Percentiles rank a stretch among this genome's conserved stretches.
Conservation (phyloP, 2,888 invertebrate species). For the Pinctada fucata region DNA sequence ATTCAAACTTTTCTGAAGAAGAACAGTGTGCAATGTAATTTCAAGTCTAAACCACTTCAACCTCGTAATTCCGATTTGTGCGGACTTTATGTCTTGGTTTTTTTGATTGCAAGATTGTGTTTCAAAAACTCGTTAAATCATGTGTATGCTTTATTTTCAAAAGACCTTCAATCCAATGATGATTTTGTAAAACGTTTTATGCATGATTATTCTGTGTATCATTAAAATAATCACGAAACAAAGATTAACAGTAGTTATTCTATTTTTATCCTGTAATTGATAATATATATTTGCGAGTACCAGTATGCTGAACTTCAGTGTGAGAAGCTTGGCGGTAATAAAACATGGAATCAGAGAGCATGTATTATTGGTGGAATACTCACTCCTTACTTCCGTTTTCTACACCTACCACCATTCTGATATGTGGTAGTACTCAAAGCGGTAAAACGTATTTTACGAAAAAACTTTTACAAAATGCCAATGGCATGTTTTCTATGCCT, state of each 20-base stretch:
- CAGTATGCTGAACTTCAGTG: too few species aligned
- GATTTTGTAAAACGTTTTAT: too few species aligned
- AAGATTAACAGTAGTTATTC: neutral
- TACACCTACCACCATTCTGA: too few species aligned
- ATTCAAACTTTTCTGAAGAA: slow-evolving; percentile 16
- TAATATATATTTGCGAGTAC: neutral
- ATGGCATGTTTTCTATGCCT: too few species aligned
- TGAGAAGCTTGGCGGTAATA: too few species aligned
- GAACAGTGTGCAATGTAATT: slow-evolving; percentile 6
- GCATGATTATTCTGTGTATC: neutral
- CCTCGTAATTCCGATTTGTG: slow-evolving; percentile 14
- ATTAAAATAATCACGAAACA: slow-evolving; percentile 5
- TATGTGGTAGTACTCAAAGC: too few species aligned
- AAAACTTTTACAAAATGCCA: too few species aligned
- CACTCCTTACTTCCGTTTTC: too few species aligned
- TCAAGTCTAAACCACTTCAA: slow-evolving; percentile 3
- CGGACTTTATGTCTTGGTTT: slow-evolving; percentile 20
- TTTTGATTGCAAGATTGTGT: too few species aligned
- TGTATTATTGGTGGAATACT: too few species aligned
- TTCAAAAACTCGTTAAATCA: neutral
- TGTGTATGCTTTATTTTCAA: slow-evolving; percentile 13
- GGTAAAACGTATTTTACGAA: too few species aligned
- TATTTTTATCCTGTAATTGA: neutral
- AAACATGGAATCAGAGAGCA: too few species aligned
- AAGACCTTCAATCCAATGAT: slow-evolving; percentile 21